phyloP scores from a whole-genome alignment of 2,888 invertebrate genomes.

The Cephalotes varians region DNA sequence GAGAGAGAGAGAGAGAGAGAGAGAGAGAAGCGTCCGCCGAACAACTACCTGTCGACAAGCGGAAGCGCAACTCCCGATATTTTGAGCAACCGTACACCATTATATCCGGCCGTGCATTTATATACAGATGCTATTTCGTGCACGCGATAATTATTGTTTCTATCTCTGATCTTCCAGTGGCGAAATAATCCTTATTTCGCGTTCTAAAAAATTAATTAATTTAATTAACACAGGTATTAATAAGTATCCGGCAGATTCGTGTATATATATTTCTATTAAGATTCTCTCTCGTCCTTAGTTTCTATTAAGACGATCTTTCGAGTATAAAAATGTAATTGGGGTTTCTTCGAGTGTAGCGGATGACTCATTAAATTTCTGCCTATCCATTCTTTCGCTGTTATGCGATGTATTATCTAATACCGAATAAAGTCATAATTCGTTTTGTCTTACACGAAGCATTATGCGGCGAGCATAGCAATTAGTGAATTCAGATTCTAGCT shows the following conservation, averaged over 20 bases:
- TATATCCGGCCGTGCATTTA: neutral
- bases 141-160: slow-evolving; percentile 32
- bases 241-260: slow-evolving; percentile 34
- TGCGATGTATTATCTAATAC: slow-evolving; percentile 4
- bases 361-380: neutral
- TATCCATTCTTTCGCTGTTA: neutral
- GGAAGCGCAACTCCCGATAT: slow-evolving; percentile 2
- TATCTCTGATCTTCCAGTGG: slow-evolving; percentile 8
- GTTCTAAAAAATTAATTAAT: slow-evolving; percentile 23
- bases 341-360: neutral
- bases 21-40: neutral
- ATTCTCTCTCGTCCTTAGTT: neutral
- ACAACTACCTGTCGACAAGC: slow-evolving; percentile 20
- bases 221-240: slow-evolving; percentile 35
- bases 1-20: neutral
- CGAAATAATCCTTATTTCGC: neutral
- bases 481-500: slow-evolving; percentile 80
- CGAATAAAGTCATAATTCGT: slow-evolving; percentile 27
- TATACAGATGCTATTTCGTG: slow-evolving; percentile 15
- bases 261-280: slow-evolving; percentile 4
- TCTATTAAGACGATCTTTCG: neutral
- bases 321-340: slow-evolving; percentile 42
- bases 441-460: slow-evolving; percentile 67
- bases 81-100: neutral
- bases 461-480: slow-evolving; percentile 77